phyloP scores from a whole-genome alignment of 2,888 invertebrate species.

The Sylvicola cinctus region DNA sequence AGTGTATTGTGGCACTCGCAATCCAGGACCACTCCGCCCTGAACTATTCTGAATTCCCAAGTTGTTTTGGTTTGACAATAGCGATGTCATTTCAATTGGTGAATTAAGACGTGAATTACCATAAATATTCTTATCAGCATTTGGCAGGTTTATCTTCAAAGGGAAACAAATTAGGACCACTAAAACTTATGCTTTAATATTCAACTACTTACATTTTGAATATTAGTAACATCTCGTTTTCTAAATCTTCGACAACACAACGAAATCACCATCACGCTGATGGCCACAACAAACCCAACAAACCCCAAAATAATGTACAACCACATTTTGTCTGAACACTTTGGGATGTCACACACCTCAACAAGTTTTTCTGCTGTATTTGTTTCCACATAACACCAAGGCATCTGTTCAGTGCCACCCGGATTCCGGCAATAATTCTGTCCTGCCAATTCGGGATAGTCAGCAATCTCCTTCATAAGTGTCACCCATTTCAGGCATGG shows the following conservation, averaged over 20 bases:
- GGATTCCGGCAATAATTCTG: constrained; percentile 81
- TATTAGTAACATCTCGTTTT: constrained; percentile 31
- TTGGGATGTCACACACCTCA: constrained; percentile 70
- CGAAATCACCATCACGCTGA: constrained; percentile 33
- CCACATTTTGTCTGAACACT: constrained; percentile 73
- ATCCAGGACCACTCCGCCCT: constrained; percentile 9
- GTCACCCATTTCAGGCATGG: constrained; percentile 74
- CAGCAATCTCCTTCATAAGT: constrained; percentile 52
- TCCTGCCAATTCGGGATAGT: constrained; percentile 67
- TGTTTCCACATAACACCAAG: constrained; percentile 71
- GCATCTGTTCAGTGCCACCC: constrained; percentile 53
- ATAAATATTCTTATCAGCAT: constrained; percentile 62
- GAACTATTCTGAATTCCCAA: constrained; percentile 22
- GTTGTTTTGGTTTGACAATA: constrained; percentile 29
- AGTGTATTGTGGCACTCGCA: constrained; percentile 66
- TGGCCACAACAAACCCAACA: constrained; percentile 28
- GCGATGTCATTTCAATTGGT: constrained; percentile 67
- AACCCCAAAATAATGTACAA: constrained; percentile 53
- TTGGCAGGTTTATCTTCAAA: constrained; percentile 46
- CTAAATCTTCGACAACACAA: constrained; percentile 37
- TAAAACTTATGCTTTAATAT: neutral
- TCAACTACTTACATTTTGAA: constrained; percentile 33
- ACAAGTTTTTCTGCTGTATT: constrained; percentile 40
- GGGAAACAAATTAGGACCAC: neutral
- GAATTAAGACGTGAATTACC: constrained; percentile 56